A percentile compares a stretch with the other conserved stretches of the same genome.
Conservation (phyloP, 2,888 invertebrate species). For the Drosophila sordidula region DNA sequence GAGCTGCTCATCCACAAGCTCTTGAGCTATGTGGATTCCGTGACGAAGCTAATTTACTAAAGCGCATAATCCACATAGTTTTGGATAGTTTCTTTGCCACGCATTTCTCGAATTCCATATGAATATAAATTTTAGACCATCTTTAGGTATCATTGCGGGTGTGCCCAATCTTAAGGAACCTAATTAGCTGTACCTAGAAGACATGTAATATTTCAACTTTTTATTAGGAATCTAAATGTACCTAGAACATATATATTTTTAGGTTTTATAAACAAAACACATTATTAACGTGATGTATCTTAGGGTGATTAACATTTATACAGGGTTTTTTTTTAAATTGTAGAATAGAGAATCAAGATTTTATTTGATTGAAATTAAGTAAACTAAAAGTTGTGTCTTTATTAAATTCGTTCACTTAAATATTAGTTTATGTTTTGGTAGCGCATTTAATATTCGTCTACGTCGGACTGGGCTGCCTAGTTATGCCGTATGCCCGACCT, state of each 20-base stretch:
- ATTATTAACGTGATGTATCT: too few relatives aligned
- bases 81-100: background rate
- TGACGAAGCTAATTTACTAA: slow-evolving; percentile 40
- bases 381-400: background rate
- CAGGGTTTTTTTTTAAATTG: too few relatives aligned
- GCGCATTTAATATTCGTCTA: background rate
- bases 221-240: too few relatives aligned
- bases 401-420: background rate
- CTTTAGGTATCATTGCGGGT: background rate
- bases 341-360: too few relatives aligned
- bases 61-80: slow-evolving; percentile 23
- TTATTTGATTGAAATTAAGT: too few relatives aligned
- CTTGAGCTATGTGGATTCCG: slow-evolving; percentile 23
- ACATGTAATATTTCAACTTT: too few relatives aligned
- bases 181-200: too few relatives aligned
- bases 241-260: too few relatives aligned
- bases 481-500: background rate
- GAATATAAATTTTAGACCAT: background rate
- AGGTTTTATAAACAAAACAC: too few relatives aligned
- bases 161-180: too few relatives aligned
- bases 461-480: background rate
- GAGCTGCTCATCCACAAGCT: slow-evolving; percentile 42
- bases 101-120: slow-evolving; percentile 9
- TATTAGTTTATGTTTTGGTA: background rate
- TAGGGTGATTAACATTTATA: too few relatives aligned